These are phyloP conservation scores for Seriola dumerili DNA, from an alignment of 2,113 vertebrate species.

Conservation along the genomic window DNA sequence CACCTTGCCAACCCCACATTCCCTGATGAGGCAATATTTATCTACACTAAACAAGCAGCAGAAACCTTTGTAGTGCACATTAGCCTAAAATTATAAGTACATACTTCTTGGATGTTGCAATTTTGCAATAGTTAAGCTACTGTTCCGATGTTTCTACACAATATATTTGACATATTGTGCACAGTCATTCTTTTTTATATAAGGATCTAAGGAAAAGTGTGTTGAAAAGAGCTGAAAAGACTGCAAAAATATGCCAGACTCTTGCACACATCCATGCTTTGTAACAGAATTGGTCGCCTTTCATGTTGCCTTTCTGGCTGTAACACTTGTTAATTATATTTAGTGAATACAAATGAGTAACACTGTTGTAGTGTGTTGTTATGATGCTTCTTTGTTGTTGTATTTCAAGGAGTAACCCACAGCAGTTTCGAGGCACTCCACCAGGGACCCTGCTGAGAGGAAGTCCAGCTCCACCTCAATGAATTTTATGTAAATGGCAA, in stretches of 20 bases:
- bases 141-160: slow-evolving; percentile 17
- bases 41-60: slow-evolving; percentile 64
- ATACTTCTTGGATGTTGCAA: slow-evolving; percentile 34
- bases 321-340: slow-evolving; percentile 29
- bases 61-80: slow-evolving; percentile 66
- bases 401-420: slow-evolving; percentile 95
- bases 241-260: slow-evolving; percentile 33
- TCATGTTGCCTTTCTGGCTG: slow-evolving; percentile 22
- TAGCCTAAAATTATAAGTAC: slow-evolving; percentile 42
- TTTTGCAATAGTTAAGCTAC: slow-evolving; percentile 31
- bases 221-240: slow-evolving; percentile 30
- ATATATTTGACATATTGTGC: slow-evolving; percentile 36
- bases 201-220: slow-evolving; percentile 5
- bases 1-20: slow-evolving; percentile 55
- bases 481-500: slow-evolving; percentile 95
- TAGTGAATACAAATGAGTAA: slow-evolving; percentile 29
- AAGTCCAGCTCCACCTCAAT: slow-evolving; percentile 99
- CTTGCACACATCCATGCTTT: slow-evolving; percentile 48
- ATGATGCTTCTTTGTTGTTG: slow-evolving; percentile 87
- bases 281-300: slow-evolving; percentile 30
- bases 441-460: slow-evolving; percentile 96
- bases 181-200: slow-evolving; percentile 18
- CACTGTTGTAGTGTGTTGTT: slow-evolving; percentile 37
- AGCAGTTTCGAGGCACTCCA: slow-evolving; percentile 98
- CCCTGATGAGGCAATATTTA: slow-evolving; percentile 74